A percentile compares a stretch with the other conserved stretches of the same genome.
These are phyloP conservation scores for Hirudinaria manillensis DNA, from an alignment of 2,888 invertebrate species.

Conservation along the genomic window DNA sequence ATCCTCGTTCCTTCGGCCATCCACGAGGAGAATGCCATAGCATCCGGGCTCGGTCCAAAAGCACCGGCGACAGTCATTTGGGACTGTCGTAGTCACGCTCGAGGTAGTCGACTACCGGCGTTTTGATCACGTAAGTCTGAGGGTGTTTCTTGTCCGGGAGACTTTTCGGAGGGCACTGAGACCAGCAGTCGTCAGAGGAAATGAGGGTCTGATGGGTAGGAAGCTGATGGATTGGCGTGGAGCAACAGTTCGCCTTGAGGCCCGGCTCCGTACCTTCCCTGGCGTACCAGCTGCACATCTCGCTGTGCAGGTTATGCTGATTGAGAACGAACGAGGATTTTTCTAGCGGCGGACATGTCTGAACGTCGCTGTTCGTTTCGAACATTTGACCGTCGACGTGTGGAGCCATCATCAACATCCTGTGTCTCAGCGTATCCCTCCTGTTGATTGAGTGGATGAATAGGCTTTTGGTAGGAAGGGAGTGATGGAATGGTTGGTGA, in stretches of 20 bases:
- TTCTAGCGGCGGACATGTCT: not conserved
- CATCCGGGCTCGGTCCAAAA: too few relatives aligned
- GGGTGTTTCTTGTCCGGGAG: not conserved
- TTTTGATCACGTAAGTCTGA: not conserved
- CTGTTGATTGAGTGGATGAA: not conserved
- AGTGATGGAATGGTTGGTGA: too few relatives aligned
- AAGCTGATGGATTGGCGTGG: not conserved
- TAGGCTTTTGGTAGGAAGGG: too few relatives aligned
- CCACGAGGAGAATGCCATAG: too few relatives aligned
- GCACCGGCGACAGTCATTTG: not conserved
- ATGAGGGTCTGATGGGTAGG: not conserved
- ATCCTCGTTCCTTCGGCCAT: too few relatives aligned
- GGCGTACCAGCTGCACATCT: conserved; percentile 10
- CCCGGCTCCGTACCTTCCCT: not conserved
- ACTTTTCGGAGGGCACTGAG: not conserved
- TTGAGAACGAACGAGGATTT: conserved; percentile 9
- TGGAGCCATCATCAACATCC: conserved; percentile 23
- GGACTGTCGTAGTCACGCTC: conserved; percentile 5
- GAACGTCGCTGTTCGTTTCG: conserved; percentile 6
- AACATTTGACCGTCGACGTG: conserved; percentile 9
- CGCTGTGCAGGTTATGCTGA: conserved; percentile 6
- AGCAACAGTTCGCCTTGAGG: not conserved
- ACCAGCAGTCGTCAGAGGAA: not conserved
- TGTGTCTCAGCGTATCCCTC: conserved; percentile 4
- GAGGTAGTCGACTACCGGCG: not conserved